phyloP scores from a whole-genome alignment of 1,140 invertebrate genomes.

The Acromyrmex echinatior region DNA sequence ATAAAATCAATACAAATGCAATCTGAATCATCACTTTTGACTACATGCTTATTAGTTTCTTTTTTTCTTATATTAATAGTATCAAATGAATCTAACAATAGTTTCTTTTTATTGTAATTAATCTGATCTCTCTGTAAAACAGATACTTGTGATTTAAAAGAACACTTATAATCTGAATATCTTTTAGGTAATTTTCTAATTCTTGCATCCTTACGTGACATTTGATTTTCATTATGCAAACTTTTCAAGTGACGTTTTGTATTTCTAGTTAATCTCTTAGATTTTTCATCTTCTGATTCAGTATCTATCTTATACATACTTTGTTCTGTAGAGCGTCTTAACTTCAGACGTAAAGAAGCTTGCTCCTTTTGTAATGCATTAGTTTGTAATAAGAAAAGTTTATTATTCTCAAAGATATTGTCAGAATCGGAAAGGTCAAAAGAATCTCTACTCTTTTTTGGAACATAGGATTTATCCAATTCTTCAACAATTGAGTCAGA shows the following conservation, averaged over 20 bases:
- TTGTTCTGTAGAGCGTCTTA: conserved; percentile 76
- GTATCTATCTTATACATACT: conserved; percentile 76
- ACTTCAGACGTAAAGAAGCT: conserved; percentile 66
- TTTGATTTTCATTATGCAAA: conserved; percentile 23
- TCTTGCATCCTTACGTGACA: conserved; percentile 12
- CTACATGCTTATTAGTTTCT: neutral
- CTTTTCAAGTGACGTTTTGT: neutral
- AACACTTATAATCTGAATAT: conserved; percentile 49
- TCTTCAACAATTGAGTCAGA: conserved; percentile 33
- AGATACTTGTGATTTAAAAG: neutral
- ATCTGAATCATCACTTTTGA: conserved; percentile 18
- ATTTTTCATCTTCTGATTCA: conserved; percentile 40
- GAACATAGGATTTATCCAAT: neutral
- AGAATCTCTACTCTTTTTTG: neutral
- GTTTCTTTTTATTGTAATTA: conserved; percentile 54
- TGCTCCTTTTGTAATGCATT: conserved; percentile 26
- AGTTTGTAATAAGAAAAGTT: neutral
- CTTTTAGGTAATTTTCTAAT: conserved; percentile 43
- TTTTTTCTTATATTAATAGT: neutral
- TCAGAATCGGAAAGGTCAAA: conserved; percentile 9
- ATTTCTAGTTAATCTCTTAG: conserved; percentile 13
- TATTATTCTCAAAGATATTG: neutral
- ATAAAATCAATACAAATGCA: neutral
- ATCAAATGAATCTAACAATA: conserved; percentile 10
- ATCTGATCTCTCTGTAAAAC: conserved; percentile 30